These are phyloP conservation scores for Andrena hattorfiana DNA, from an alignment of 2,888 invertebrate species.

Conservation along the genomic window DNA sequence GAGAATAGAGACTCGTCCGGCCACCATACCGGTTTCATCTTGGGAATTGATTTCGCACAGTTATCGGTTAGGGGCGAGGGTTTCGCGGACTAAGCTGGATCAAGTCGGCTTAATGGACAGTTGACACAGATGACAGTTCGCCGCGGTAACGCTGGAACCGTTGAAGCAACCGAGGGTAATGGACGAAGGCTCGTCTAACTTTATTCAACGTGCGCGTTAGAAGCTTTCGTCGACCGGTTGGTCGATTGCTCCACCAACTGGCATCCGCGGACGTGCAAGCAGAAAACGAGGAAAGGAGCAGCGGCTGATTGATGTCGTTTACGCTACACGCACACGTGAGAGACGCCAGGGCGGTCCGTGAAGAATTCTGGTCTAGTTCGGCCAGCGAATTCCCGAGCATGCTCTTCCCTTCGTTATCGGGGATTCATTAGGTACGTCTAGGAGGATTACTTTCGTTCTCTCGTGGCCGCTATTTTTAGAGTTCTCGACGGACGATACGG, in stretches of 20 bases:
- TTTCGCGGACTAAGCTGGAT: neutral
- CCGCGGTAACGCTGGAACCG: no score
- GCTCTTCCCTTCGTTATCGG: constrained; percentile 1
- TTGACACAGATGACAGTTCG: no score
- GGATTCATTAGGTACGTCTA: constrained; percentile 40
- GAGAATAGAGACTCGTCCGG: neutral
- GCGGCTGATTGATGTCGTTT: neutral
- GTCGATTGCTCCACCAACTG: neutral
- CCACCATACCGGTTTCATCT: neutral
- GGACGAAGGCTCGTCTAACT: neutral
- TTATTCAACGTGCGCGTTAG: neutral
- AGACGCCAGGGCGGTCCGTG: neutral
- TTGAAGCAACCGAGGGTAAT: neutral
- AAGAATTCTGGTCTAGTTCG: constrained; percentile 19
- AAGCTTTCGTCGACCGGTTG: neutral
- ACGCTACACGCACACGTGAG: no score
- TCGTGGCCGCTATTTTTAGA: constrained; percentile 67
- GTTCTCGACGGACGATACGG: constrained; percentile 64
- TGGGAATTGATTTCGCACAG: neutral
- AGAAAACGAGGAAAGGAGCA: neutral
- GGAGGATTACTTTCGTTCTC: constrained; percentile 65
- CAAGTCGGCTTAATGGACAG: no score
- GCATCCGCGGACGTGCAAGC: neutral
- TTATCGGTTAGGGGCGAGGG: neutral
- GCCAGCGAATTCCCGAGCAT: neutral